Conservation (phyloP, 1,140 invertebrate species). For the Drosophila melanica region DNA sequence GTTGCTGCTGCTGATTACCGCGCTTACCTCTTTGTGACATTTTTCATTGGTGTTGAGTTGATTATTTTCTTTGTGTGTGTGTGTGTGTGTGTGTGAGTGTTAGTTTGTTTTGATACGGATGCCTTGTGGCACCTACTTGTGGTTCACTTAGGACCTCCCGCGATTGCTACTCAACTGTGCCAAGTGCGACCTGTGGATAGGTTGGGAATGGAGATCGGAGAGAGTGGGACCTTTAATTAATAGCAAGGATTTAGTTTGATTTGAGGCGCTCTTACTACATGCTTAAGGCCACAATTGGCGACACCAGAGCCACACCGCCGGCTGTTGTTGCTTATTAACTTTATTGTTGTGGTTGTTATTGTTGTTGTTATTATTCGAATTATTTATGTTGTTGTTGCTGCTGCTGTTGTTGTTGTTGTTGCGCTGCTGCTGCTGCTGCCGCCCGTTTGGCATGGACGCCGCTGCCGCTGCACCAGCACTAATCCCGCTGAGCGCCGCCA, state of each 20-base stretch:
- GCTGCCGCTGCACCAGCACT: constrained; percentile 77
- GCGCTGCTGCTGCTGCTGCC: constrained; percentile 53
- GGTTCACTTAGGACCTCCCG: constrained; percentile 41
- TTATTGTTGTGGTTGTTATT: constrained; percentile 52
- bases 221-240: constrained; percentile 29
- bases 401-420: constrained; percentile 45
- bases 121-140: constrained; percentile 30
- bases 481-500: constrained; percentile 74
- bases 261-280: constrained; percentile 71
- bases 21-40: constrained; percentile 84
- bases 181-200: constrained; percentile 50
- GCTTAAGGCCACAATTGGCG: constrained; percentile 83
- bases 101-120: constrained; percentile 34
- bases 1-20: constrained; percentile 78
- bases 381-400: constrained; percentile 43
- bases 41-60: constrained; percentile 81
- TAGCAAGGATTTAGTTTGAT: constrained; percentile 1
- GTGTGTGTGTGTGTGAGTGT: constrained; percentile 42
- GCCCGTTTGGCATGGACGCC: constrained; percentile 72
- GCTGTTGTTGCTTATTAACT: constrained; percentile 56
- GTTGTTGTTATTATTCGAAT: constrained; percentile 40
- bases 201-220: constrained; percentile 2
- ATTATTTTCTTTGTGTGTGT: constrained; percentile 62
- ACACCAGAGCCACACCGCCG: constrained; percentile 71
- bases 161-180: constrained; percentile 42